Conservation (phyloP, 1,140 invertebrate genomes). For the Danaus melanippus region DNA sequence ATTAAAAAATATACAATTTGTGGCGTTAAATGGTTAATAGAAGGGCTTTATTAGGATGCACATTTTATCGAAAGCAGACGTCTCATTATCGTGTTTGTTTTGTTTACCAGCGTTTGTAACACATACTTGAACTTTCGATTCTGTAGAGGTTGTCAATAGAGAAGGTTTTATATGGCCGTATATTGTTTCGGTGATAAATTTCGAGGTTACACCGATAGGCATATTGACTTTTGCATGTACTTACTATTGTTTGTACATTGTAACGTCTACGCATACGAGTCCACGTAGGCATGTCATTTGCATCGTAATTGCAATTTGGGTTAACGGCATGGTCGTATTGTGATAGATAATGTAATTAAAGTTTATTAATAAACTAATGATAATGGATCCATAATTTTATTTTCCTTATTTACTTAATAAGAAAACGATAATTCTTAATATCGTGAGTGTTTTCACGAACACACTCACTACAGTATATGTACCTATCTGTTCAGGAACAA, state of each 20-base stretch:
- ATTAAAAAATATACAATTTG: slow-evolving; percentile 6
- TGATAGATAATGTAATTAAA: slow-evolving; percentile 23
- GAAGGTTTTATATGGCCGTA: slow-evolving; percentile 2
- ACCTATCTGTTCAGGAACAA: too few species aligned
- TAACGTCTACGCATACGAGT: slow-evolving; percentile 16
- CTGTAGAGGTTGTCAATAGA: slow-evolving; percentile 2
- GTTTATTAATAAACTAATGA: slow-evolving; percentile 22
- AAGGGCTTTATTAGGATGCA: slow-evolving; percentile 5
- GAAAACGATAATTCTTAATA: not conserved
- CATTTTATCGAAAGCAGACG: not conserved
- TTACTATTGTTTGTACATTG: too few species aligned
- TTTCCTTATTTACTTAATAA: slow-evolving; percentile 35
- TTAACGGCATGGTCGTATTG: slow-evolving; percentile 25
- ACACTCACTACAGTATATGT: too few species aligned
- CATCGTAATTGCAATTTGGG: slow-evolving; percentile 34
- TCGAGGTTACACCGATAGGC: slow-evolving; percentile 23
- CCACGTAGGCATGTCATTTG: slow-evolving; percentile 29
- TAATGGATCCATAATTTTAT: slow-evolving; percentile 24
- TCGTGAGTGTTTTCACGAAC: too few species aligned
- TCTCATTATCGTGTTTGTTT: slow-evolving; percentile 10
- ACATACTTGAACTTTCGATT: slow-evolving; percentile 8
- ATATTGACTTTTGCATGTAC: slow-evolving; percentile 18
- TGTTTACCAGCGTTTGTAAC: slow-evolving; percentile 24
- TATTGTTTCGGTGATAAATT: slow-evolving; percentile 22
- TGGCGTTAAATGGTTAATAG: not conserved